phyloP scores from a whole-genome alignment of 2,113 vertebrate species.

The Anhinga anhinga region DNA sequence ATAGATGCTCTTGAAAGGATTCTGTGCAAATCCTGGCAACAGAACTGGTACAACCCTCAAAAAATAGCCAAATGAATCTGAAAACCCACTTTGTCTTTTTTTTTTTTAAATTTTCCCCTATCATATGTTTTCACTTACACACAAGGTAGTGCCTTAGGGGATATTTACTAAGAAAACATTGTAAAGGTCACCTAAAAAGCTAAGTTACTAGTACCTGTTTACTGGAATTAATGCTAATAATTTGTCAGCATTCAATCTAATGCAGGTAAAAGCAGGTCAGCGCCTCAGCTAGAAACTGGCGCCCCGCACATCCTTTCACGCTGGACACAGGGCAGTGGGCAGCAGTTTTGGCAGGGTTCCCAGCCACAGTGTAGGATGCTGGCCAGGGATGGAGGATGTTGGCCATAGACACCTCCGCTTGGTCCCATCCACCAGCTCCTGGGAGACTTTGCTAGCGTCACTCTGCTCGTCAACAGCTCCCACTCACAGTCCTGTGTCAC shows the following conservation, averaged over 20 bases:
- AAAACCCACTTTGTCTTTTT: not conserved
- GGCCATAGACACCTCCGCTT: not conserved
- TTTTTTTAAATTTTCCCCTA: not conserved
- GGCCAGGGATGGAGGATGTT: not conserved
- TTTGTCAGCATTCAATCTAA: not conserved
- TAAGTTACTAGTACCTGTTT: not conserved
- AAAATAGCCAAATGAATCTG: not conserved
- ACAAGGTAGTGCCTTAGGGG: not conserved
- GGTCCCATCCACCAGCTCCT: fast-evolving
- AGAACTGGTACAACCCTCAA: not conserved
- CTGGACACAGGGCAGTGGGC: not conserved
- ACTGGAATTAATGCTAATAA: not conserved
- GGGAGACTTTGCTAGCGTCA: not conserved
- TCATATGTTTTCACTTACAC: not conserved
- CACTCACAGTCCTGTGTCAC: not conserved
- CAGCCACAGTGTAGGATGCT: not conserved
- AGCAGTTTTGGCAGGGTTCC: not conserved
- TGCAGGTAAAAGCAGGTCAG: not conserved
- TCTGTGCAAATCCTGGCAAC: not conserved
- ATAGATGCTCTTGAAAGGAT: not conserved
- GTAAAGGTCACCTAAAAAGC: not conserved
- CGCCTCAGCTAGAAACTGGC: not conserved
- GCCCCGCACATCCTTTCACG: fast-evolving
- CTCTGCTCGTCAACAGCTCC: not conserved
- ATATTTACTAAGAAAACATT: not conserved